Conservation (phyloP, 2,888 invertebrate species). For the Watsonalla cultraria region DNA sequence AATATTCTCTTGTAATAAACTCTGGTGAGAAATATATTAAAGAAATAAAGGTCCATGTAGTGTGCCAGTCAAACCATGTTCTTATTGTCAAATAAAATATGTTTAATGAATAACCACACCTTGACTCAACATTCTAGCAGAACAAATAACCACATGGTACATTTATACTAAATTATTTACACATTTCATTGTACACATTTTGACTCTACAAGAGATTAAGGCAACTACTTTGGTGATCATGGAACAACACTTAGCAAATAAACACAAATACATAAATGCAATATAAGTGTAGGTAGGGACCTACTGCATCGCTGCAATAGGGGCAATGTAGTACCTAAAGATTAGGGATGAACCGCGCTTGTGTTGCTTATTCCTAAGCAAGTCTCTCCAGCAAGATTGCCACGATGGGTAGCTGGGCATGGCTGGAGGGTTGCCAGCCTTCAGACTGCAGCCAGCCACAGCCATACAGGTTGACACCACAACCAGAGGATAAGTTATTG, state of each 20-base stretch:
- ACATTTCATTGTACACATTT: slow-evolving; percentile 58
- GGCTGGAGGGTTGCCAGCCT: slow-evolving; percentile 89
- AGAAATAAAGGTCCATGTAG: slow-evolving; percentile 2
- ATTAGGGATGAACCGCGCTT: slow-evolving; percentile 92
- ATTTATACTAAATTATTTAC: slow-evolving; percentile 74
- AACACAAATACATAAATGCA: slow-evolving; percentile 67
- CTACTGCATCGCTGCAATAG: slow-evolving; percentile 64
- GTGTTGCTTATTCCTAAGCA: slow-evolving; percentile 85
- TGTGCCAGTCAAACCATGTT: slow-evolving; percentile 27
- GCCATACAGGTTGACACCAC: slow-evolving; percentile 95
- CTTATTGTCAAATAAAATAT: slow-evolving; percentile 60
- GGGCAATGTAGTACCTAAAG: slow-evolving; percentile 83
- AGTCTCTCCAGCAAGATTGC: slow-evolving; percentile 90
- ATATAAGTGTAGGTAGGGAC: slow-evolving; percentile 36
- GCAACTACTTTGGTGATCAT: slow-evolving; percentile 70
- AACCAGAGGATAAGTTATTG: slow-evolving; percentile 94
- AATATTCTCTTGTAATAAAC: not conserved
- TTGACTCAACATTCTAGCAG: slow-evolving; percentile 68
- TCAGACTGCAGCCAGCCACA: slow-evolving; percentile 87
- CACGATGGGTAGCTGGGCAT: slow-evolving; percentile 91
- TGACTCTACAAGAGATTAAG: slow-evolving; percentile 40
- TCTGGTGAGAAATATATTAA: not conserved
- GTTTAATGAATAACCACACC: slow-evolving; percentile 67
- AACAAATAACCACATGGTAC: slow-evolving; percentile 65
- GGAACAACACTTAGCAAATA: slow-evolving; percentile 75